These are phyloP conservation scores for Phallusia fumigata DNA, from an alignment of 23 tunicate genomes.

Conservation along the genomic window DNA sequence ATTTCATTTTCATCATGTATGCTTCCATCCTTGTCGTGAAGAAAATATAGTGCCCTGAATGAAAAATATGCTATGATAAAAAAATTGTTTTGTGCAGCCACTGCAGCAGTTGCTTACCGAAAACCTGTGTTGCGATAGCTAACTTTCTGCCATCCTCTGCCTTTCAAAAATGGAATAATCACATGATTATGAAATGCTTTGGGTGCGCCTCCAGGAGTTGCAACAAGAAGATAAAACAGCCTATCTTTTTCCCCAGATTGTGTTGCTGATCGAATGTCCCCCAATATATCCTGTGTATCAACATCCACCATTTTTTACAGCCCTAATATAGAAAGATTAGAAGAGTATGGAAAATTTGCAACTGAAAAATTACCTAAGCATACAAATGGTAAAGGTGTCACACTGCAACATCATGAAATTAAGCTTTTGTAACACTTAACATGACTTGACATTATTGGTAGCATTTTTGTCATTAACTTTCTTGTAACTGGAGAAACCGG, in stretches of 20 bases:
- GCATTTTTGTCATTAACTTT: too few species aligned
- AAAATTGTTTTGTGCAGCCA: background rate
- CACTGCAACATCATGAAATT: too few species aligned
- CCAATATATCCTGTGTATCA: conserved; percentile 66
- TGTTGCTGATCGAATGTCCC: conserved; percentile 54
- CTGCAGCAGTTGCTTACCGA: conserved; percentile 29
- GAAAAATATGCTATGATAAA: background rate
- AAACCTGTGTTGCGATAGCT: conserved; percentile 77
- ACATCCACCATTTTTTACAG: conserved; percentile 38
- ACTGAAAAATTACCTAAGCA: too few species aligned
- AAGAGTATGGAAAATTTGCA: too few species aligned
- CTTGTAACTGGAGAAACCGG: too few species aligned
- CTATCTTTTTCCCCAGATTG: conserved; percentile 53
- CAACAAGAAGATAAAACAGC: conserved; percentile 64
- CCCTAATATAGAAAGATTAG: too few species aligned
- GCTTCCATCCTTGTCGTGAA: conserved; percentile 30
- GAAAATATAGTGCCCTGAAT: conserved; percentile 75
- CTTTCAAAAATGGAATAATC: conserved; percentile 60
- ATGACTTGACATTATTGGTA: too few species aligned
- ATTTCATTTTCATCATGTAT: background rate
- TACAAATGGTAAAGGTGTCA: too few species aligned
- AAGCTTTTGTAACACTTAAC: too few species aligned
- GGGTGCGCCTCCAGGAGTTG: conserved; percentile 82
- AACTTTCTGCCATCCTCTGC: conserved; percentile 80
- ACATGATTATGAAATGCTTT: conserved; percentile 59